Percentiles rank a stretch among this genome's conserved stretches.
Conservation (phyloP, 2,888 invertebrate species). For the Ormyrus labotus region DNA sequence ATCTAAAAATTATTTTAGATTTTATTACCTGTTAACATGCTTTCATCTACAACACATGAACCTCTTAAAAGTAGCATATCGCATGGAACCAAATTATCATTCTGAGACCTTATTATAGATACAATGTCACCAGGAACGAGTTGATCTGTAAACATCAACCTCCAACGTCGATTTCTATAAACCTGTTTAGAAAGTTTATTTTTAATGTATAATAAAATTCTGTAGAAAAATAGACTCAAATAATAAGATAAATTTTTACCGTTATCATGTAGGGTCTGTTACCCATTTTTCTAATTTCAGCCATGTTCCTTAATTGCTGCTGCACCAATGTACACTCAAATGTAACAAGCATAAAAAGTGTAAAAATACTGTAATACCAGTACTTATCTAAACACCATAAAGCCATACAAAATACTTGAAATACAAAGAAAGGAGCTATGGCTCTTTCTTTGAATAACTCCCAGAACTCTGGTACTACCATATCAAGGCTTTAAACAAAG, state of each 20-base stretch:
- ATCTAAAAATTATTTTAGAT: no score
- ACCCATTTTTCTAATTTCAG: constrained; percentile 99
- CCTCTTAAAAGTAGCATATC: constrained; percentile 95
- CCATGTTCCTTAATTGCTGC: constrained; percentile 98
- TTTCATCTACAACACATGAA: constrained; percentile 98
- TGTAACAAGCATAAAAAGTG: constrained; percentile 94
- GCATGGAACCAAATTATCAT: constrained; percentile 96
- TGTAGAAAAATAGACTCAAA: background rate
- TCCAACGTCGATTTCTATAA: constrained; percentile 94
- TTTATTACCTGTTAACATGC: constrained; percentile 92
- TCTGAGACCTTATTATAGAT: constrained; percentile 91
- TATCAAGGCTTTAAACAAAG: constrained; percentile 78
- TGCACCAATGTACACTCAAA: constrained; percentile 99
- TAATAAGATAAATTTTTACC: constrained; percentile 70
- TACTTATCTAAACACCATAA: constrained; percentile 99
- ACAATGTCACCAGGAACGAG: constrained; percentile 97
- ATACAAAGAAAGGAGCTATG: constrained; percentile 99
- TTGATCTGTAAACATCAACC: constrained; percentile 89
- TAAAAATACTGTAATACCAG: constrained; percentile 98
- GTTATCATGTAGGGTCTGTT: constrained; percentile 95
- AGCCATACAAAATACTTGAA: constrained; percentile 99
- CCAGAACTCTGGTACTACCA: constrained; percentile 96
- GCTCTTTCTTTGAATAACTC: constrained; percentile 98
- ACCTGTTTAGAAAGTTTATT: constrained; percentile 78
- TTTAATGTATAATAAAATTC: background rate